Conservation (phyloP, 2,113 vertebrate species). For the Rynchops niger region DNA sequence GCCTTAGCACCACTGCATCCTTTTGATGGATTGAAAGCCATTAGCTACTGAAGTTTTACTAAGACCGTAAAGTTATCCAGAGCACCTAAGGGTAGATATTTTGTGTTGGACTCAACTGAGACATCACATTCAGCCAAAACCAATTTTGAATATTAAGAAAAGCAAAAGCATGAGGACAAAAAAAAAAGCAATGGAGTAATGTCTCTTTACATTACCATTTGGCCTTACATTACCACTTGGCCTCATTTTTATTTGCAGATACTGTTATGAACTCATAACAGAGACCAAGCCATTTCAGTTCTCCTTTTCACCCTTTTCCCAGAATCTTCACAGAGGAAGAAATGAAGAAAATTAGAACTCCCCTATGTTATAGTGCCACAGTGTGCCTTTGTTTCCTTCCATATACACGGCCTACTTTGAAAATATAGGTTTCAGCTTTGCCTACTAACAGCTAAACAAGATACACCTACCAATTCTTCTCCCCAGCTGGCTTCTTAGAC, state of each 20-base stretch:
- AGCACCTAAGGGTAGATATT: conserved; percentile 18
- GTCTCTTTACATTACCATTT: background rate
- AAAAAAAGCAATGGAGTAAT: background rate
- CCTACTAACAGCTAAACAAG: background rate
- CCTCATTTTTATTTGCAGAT: background rate
- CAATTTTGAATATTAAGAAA: conserved; percentile 5
- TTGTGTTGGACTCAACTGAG: conserved; percentile 53
- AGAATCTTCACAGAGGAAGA: background rate
- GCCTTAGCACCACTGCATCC: conserved; percentile 9
- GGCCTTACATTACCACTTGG: background rate
- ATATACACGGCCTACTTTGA: background rate
- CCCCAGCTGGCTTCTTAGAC: background rate
- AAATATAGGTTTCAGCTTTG: background rate
- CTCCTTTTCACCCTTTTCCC: background rate
- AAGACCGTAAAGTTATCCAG: conserved; percentile 14
- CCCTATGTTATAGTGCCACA: background rate
- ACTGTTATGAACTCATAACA: background rate
- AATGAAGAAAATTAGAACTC: background rate
- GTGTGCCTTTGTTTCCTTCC: background rate
- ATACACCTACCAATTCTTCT: background rate
- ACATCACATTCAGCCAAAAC: conserved; percentile 27
- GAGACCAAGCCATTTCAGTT: background rate
- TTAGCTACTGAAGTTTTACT: conserved; percentile 35
- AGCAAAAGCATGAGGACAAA: background rate
- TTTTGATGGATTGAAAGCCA: conserved; percentile 40